Evolutionary conservation across 2,113 vertebrate species (phyloP).

Genomic region (Ia io): DNA sequence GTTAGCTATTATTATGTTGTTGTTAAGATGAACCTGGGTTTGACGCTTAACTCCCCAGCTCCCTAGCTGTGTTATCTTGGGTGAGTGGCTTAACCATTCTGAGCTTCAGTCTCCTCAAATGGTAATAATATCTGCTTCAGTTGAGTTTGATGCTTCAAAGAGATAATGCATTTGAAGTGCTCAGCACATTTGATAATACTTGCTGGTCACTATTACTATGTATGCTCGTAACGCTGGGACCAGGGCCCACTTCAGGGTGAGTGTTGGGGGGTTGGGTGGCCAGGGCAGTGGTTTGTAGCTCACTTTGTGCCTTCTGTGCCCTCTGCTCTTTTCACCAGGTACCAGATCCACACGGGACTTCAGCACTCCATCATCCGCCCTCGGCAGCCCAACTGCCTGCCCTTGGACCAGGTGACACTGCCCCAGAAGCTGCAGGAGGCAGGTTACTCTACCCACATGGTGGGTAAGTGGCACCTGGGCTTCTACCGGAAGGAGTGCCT

Average conservation of each 20-base stretch:
- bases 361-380: slow-evolving; percentile 98
- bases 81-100: neutral
- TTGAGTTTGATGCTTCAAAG: neutral
- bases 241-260: neutral
- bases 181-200: neutral
- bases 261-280: neutral
- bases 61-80: neutral
- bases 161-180: neutral
- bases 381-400: slow-evolving; percentile 96
- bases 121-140: neutral
- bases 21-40: neutral
- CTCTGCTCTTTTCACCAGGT: slow-evolving; percentile 80
- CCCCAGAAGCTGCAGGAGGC: slow-evolving; percentile 95
- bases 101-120: neutral
- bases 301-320: slow-evolving; percentile 25
- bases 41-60: neutral
- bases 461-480: slow-evolving; percentile 98
- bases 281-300: neutral
- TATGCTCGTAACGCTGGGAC: neutral
- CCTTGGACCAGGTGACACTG: slow-evolving; percentile 92
- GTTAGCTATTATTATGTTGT: neutral
- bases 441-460: slow-evolving; percentile 97
- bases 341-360: slow-evolving; percentile 98
- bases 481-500: slow-evolving; percentile 98
- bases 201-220: neutral